Evolutionary conservation across 2,113 vertebrate genomes (phyloP).

Genomic region (Peromyscus leucopus): DNA sequence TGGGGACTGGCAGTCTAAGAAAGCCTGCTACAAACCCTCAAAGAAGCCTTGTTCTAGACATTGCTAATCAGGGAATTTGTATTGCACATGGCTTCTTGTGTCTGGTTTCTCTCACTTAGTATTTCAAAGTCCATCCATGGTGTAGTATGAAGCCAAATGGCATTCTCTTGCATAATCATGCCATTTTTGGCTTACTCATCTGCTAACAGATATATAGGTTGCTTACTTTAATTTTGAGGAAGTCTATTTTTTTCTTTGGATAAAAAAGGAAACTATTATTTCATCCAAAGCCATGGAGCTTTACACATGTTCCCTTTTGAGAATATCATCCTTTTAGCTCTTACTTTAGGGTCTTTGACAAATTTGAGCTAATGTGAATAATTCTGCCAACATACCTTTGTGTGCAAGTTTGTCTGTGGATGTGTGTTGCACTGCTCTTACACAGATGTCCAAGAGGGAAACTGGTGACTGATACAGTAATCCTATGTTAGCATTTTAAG

Average conservation of each 20-base stretch:
- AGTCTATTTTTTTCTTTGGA: neutral
- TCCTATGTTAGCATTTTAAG: neutral
- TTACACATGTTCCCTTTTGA: neutral
- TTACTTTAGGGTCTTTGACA: neutral
- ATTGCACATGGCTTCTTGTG: neutral
- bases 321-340: neutral
- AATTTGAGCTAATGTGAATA: neutral
- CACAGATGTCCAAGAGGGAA: neutral
- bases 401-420: neutral
- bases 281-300: neutral
- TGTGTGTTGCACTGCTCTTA: neutral
- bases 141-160: neutral
- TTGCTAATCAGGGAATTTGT: neutral
- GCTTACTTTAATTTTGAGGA: conserved; percentile 13
- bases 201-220: neutral
- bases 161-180: neutral
- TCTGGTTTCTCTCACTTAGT: conserved; percentile 1
- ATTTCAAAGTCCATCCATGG: neutral
- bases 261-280: neutral
- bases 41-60: neutral
- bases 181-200: neutral
- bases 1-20: neutral
- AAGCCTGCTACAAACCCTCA: neutral
- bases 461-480: neutral
- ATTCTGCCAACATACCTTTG: neutral